These are phyloP conservation scores for Chondrosia reniformis DNA, from an alignment of 37 sponge, comb jelly and placozoan species.

Conservation along the genomic window DNA sequence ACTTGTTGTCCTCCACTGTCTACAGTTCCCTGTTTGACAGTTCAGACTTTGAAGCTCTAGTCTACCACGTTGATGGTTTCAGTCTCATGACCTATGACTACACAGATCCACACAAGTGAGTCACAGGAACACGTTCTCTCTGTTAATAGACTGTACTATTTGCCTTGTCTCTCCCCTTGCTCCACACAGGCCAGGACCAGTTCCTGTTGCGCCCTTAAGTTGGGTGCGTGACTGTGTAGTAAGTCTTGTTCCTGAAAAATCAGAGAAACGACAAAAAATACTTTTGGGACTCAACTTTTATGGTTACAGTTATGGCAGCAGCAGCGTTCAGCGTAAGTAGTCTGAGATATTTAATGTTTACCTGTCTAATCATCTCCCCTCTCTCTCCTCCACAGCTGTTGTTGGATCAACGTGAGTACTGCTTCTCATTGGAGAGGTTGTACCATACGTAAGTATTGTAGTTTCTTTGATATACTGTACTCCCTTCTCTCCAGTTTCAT, in stretches of 20 bases:
- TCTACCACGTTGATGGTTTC: constrained; percentile 79
- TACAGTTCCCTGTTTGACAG: constrained; percentile 62
- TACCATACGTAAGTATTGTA: not conserved
- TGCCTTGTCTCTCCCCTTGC: not conserved
- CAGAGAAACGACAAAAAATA: constrained; percentile 70
- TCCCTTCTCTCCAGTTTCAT: constrained; percentile 64
- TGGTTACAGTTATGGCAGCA: constrained; percentile 76
- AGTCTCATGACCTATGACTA: constrained; percentile 97
- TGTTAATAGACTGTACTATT: too few species aligned
- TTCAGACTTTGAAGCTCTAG: constrained; percentile 71
- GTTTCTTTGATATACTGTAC: too few species aligned
- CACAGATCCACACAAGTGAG: constrained; percentile 65
- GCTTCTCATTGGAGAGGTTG: too few species aligned
- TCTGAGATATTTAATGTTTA: not conserved
- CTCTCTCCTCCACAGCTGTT: not conserved
- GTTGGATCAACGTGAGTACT: not conserved
- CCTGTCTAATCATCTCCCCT: not conserved
- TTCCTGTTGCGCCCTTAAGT: constrained; percentile 77
- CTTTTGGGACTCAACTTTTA: constrained; percentile 95
- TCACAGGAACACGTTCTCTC: constrained; percentile 93
- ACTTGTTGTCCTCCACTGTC: too few species aligned
- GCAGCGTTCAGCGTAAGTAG: constrained; percentile 56
- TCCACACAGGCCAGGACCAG: constrained; percentile 49
- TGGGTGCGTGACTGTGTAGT: constrained; percentile 81
- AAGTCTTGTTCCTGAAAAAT: constrained; percentile 47